phyloP scores from a whole-genome alignment of 2,888 invertebrate genomes.

The Mimachlamys varia region DNA sequence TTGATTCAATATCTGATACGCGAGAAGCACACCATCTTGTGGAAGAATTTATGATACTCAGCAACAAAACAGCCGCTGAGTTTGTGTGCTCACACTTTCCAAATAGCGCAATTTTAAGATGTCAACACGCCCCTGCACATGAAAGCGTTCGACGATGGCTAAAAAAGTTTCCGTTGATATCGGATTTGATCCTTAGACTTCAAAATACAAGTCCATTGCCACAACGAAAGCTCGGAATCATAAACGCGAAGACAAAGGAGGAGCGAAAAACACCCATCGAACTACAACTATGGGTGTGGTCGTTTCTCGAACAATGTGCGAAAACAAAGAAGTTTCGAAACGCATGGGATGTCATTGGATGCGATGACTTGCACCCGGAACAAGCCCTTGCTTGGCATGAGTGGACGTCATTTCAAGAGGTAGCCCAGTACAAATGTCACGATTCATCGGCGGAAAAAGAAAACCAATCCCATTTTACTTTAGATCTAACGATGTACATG shows the following conservation, averaged over 20 bases:
- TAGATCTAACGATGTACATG: constrained; percentile 52
- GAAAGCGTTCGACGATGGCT: constrained; percentile 50
- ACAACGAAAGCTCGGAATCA: neutral
- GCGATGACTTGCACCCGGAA: constrained; percentile 47
- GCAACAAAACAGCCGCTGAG: constrained; percentile 52
- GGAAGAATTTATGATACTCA: constrained; percentile 59
- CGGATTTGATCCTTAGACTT: constrained; percentile 45
- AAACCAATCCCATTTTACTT: constrained; percentile 45
- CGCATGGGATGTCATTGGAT: constrained; percentile 29
- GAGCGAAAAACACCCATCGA: neutral
- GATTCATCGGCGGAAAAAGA: neutral
- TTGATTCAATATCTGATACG: constrained; percentile 7
- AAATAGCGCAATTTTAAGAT: constrained; percentile 51
- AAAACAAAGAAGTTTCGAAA: neutral
- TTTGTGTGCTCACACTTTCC: constrained; percentile 48
- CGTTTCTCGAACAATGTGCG: neutral
- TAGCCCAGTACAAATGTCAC: constrained; percentile 42
- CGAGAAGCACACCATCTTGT: constrained; percentile 57
- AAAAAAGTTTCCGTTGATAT: constrained; percentile 36
- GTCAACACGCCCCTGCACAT: constrained; percentile 50
- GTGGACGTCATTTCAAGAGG: constrained; percentile 46
- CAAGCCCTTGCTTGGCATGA: constrained; percentile 47
- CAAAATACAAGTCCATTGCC: constrained; percentile 39
- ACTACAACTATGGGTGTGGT: neutral
- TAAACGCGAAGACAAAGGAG: neutral